Base-by-base conservation (phyloP, 2,113 vertebrate species). In the Typhlomys cinereus region DNA sequence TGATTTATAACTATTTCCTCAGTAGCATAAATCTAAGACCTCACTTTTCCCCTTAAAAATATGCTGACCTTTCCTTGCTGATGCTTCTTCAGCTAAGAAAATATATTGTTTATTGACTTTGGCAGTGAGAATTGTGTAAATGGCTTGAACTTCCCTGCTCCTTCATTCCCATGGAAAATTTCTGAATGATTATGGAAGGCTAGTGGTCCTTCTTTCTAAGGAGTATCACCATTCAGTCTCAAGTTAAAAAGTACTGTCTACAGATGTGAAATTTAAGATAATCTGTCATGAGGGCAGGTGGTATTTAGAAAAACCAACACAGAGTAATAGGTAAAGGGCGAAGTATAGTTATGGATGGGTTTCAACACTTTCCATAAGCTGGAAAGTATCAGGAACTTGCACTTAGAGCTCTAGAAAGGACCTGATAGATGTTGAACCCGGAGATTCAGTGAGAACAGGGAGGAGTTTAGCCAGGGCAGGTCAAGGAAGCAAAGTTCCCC, bases 1-100 rank as follows among this genome's bases (percentile, higher is more conserved):
- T 90, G n/a, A 48, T 87, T 92, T 50, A 25, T 46, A 94, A 27
- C 25, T 74, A 69, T 50, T 78, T 59, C 44, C 69, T 95, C 71
- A 71, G 27, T 39, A 85, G 21, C 31, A 2, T 50, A 82, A 88
- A 61, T 87, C 5, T 67, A 69, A 81, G 31, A 75, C 41, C 13
- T 0, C 79, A 20, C 11, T 4, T 31, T 71, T 84, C 44, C 25
- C 50, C 27, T 67, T 46, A 84, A 74, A 85, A 59, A 78, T 27
- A 62, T n/a, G 7, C 4, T 4, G 52, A 46, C 5, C 27, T 94
- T 85, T 87, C 29, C 46, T 82, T 64, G 46, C 11, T 18, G 25
- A 7, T 67, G 52, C 0, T 27, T 78, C 29, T 15, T 73, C 8
- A 34, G 48, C 69, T 78, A 79, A 59, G 25, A 90, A 92, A 82